Evolutionary conservation across 2,888 invertebrate genomes (phyloP), one percentile per base, ranked within the genome.

Genomic region (Nomada fabriciana): DNA sequence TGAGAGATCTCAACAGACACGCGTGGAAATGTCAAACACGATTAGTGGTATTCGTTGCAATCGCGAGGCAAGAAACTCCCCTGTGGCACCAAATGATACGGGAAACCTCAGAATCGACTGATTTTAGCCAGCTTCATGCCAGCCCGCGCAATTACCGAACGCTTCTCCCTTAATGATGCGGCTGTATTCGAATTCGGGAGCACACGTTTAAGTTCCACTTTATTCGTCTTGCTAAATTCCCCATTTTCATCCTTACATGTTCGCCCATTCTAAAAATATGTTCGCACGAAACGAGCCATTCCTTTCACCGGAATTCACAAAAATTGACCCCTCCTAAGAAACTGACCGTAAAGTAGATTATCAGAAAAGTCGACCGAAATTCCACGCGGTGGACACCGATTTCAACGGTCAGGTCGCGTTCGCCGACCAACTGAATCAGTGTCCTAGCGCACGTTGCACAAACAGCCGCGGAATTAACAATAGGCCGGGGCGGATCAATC

Each of bases 21-120:
- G 50, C 55, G 61, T 29, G 55, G 55, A 69, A 75, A 70, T 57
- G 70, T 80, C 67, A 80, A 70, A 70, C 74, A 47, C 74, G 70
- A 75, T 82, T 74, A 74, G 70, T 29, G 67, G 80, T 75, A 75
- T 55, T 64, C 61, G 60, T 10, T 29, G 65, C 61, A 81, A 81
- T 74, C 81, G 60, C n/a, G 55, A 59, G 43, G 25, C 72, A 60
- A 73, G 77, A 53, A 84, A 71, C 47, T 80, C 80, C 42, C 74
- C 64, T 52, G 75, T 42, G 60, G 52, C 67, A 57, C 18, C 77
- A 85, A 88, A 90, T 86, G 83, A 85, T 77, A 85, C 73, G 89
- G 87, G 50, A 52, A 82, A 80, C 88, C 88, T 68, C 83, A 50
- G 76, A 82, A 88, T 87, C 83, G 83, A 83, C 83, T 76, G 79